Conservation (phyloP, 2,888 invertebrate genomes). For the Portevinia maculata region DNA sequence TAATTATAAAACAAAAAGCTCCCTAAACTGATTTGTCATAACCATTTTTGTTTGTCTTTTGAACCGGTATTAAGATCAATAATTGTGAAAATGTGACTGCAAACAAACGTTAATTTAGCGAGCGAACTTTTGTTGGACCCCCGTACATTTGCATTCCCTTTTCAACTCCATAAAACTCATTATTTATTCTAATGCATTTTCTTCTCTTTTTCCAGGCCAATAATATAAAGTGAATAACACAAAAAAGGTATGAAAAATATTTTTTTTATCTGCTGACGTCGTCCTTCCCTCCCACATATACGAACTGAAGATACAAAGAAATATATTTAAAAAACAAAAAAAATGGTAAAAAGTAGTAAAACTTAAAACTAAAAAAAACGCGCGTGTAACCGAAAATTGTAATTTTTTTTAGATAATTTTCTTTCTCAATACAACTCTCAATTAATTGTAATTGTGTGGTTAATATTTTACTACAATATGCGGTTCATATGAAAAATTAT, state of each 20-base stretch:
- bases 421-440: conserved; percentile 47
- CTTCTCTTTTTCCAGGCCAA: conserved; percentile 78
- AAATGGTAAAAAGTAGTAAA: conserved; percentile 42
- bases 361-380: conserved; percentile 30
- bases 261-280: conserved; percentile 79
- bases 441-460: conserved; percentile 46
- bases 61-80: too few species aligned
- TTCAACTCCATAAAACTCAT: background rate
- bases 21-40: too few species aligned
- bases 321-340: conserved; percentile 76
- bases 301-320: conserved; percentile 75
- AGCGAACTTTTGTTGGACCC: background rate
- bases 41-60: too few species aligned
- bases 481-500: conserved; percentile 62
- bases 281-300: conserved; percentile 77
- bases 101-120: background rate
- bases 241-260: conserved; percentile 74
- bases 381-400: conserved; percentile 39
- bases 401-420: conserved; percentile 46
- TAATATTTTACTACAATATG: conserved; percentile 41
- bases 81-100: too few species aligned
- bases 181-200: conserved; percentile 1
- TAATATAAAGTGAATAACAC: conserved; percentile 78
- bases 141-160: background rate
- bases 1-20: too few species aligned